These are phyloP conservation scores for Saccopteryx bilineata DNA, from an alignment of 2,113 vertebrate genomes.

Conservation along the genomic window DNA sequence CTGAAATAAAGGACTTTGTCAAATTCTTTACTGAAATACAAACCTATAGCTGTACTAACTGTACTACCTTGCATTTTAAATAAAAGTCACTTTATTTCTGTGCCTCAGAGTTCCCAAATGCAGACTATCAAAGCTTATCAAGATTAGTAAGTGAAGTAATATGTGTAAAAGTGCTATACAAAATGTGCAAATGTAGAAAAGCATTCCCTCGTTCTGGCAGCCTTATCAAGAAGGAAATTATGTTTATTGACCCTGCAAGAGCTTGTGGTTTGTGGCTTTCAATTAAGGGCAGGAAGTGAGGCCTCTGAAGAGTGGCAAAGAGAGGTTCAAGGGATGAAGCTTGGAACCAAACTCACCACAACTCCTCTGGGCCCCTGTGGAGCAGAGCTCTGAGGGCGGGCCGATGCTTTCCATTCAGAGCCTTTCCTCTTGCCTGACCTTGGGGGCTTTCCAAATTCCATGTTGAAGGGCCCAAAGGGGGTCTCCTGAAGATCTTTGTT, in stretches of 20 bases:
- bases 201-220: constrained; percentile 44
- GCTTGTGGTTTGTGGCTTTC: constrained; percentile 72
- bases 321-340: background rate
- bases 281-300: constrained; percentile 41
- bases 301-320: constrained; percentile 1
- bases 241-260: constrained; percentile 69
- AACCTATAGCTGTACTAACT: background rate
- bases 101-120: background rate
- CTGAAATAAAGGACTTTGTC: background rate
- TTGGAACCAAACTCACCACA: background rate
- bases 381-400: background rate
- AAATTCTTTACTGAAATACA: background rate
- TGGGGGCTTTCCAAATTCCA: background rate
- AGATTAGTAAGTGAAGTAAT: constrained; percentile 32
- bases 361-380: background rate
- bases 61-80: background rate
- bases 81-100: constrained; percentile 25
- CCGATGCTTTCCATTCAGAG: background rate
- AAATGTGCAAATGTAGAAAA: background rate
- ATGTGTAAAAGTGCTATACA: background rate
- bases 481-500: background rate
- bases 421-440: background rate
- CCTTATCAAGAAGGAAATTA: constrained; percentile 67
- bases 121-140: background rate
- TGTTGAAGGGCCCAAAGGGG: background rate